These are phyloP conservation scores for Drosophila melanosoma DNA, from an alignment of 2,888 invertebrate genomes.

Conservation along the genomic window DNA sequence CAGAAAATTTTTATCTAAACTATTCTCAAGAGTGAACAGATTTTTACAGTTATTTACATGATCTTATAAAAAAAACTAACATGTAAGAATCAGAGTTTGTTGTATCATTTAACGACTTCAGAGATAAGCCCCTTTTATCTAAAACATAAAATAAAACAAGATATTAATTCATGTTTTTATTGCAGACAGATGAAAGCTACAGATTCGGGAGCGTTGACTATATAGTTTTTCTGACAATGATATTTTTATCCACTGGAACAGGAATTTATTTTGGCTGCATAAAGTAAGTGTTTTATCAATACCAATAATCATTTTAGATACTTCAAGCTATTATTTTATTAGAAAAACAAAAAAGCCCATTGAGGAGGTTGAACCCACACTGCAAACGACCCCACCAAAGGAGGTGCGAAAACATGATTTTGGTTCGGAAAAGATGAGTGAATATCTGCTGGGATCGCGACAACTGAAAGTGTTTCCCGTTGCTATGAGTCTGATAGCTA, in stretches of 20 bases:
- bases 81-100: constrained; percentile 7
- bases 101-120: background rate
- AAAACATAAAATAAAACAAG: background rate
- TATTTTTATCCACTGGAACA: constrained; percentile 90
- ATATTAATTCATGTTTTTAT: constrained; percentile 21
- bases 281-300: constrained; percentile 68
- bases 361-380: constrained; percentile 55
- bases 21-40: background rate
- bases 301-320: background rate
- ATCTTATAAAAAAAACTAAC: background rate
- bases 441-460: constrained; percentile 92
- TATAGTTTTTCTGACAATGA: constrained; percentile 89
- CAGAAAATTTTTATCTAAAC: background rate
- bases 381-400: constrained; percentile 35
- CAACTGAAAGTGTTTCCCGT: constrained; percentile 92
- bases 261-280: constrained; percentile 88
- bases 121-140: constrained; percentile 26
- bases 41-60: background rate
- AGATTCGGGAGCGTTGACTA: constrained; percentile 87
- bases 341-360: constrained; percentile 58
- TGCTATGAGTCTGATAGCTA: constrained; percentile 93
- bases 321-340: background rate
- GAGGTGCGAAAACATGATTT: constrained; percentile 73
- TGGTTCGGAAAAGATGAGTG: constrained; percentile 87
- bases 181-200: constrained; percentile 48